Conservation (phyloP, 2,888 invertebrate species). For the Drosophila falleni region DNA sequence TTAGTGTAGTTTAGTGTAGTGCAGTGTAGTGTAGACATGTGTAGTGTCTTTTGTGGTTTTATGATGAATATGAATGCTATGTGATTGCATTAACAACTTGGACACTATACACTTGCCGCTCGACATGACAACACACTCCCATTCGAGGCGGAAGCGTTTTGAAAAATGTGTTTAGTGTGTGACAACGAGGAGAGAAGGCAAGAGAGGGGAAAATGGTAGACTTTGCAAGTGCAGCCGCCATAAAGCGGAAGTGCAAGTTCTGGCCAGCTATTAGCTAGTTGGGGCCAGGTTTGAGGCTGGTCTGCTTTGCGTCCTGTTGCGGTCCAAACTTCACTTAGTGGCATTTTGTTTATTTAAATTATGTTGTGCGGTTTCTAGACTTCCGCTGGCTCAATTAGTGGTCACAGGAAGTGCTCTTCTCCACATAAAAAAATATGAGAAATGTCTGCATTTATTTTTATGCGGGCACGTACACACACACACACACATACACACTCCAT, state of each 20-base stretch:
- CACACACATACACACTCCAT: slow-evolving; percentile 33
- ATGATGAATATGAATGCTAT: slow-evolving; percentile 82
- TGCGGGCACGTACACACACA: slow-evolving; percentile 55
- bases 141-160: slow-evolving; percentile 60
- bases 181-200: slow-evolving; percentile 53
- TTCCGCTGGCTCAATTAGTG: slow-evolving; percentile 80
- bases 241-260: slow-evolving; percentile 53
- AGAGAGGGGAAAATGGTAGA: slow-evolving; percentile 8
- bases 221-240: slow-evolving; percentile 39
- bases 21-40: slow-evolving; percentile 45
- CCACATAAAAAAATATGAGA: slow-evolving; percentile 33
- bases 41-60: slow-evolving; percentile 73
- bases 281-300: slow-evolving; percentile 6
- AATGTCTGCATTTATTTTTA: slow-evolving; percentile 63
- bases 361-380: slow-evolving; percentile 79
- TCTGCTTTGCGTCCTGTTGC: slow-evolving; percentile 70
- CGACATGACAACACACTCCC: slow-evolving; percentile 61
- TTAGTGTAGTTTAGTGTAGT: background rate
- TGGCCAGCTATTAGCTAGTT: slow-evolving; percentile 22
- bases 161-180: slow-evolving; percentile 79
- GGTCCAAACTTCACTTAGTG: slow-evolving; percentile 78
- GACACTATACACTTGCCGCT: slow-evolving; percentile 29
- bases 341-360: slow-evolving; percentile 80
- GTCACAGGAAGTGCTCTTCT: slow-evolving; percentile 59
- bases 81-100: slow-evolving; percentile 81